Base-by-base conservation (phyloP, 2,113 vertebrate species). In the Macquaria ambigua region DNA sequence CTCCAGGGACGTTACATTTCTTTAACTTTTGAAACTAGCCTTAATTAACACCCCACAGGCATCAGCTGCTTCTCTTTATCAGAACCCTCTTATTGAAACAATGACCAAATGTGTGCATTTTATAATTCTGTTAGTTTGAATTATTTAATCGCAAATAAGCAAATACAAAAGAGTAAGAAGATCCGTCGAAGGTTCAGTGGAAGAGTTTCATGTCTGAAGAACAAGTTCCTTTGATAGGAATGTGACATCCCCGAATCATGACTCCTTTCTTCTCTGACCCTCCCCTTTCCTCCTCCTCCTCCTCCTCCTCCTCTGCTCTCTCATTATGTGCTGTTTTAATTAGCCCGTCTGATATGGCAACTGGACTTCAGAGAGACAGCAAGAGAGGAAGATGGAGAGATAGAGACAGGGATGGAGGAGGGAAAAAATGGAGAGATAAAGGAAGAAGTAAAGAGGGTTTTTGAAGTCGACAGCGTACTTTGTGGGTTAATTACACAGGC, bases 301-400 rank as follows among this genome's bases (percentile, higher is more conserved):
- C 83, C 77, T 50, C 75, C 64, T 78, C 75, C 79, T 76, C 75
- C 71, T 52, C 78, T 12, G 3, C 71, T 71, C 70, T 55, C 90
- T 93, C 91, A 92, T 93, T 94, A 92, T 73, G 75, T 31, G 85
- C 81, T 12, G 85, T 83, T 89, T 90, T 93, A 94, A 94, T 94
- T 92, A 92, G 89, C 81, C 78, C 23, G 55, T 92, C 88, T 90
- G 89, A 93, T 93, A 73, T 56, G 50, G 77, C 74, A 84, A 64
- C 84, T 18, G 93, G 92, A 91, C 93, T 92, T 94, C 92, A 93
- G 92, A 93, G 89, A 83, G 85, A 74, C 62, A 23, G 76, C 28
- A 21, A 83, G 83, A 76, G 68, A 72, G 79, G 77, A 71, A 89
- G 92, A 92, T 76, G 6, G 83, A 91, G 77, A 68, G 90, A 88